phyloP scores from a whole-genome alignment of 2,888 invertebrate species.

The Apotomis capreana region DNA sequence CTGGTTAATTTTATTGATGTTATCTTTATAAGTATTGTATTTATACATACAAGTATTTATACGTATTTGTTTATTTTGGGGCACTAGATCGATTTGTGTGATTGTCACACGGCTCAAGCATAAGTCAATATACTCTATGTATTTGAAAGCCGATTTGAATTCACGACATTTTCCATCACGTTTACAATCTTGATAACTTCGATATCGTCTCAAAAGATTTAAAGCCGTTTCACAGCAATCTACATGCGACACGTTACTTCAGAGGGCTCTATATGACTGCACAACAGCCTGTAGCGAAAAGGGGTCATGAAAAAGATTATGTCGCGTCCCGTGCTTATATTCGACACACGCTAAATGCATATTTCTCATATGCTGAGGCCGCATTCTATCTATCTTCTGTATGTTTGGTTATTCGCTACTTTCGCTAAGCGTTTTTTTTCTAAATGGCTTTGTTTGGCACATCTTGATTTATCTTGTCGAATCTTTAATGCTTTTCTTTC shows the following conservation, averaged over 20 bases:
- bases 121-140: not conserved
- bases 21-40: too few species aligned
- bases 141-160: not conserved
- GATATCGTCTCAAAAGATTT: slow-evolving; percentile 5
- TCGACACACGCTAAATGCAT: not conserved
- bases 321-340: not conserved
- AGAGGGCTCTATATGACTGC: slow-evolving; percentile 2
- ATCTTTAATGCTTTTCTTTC: too few species aligned
- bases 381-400: too few species aligned
- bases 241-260: slow-evolving; percentile 16
- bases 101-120: not conserved
- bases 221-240: slow-evolving; percentile 18
- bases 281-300: slow-evolving; percentile 19
- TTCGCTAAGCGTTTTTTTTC: too few species aligned
- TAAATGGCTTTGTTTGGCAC: too few species aligned
- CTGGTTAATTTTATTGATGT: too few species aligned
- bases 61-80: too few species aligned
- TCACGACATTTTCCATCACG: not conserved
- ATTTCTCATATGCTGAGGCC: not conserved
- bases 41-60: too few species aligned
- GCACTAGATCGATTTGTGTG: too few species aligned
- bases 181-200: not conserved
- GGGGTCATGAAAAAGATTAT: slow-evolving; percentile 14
- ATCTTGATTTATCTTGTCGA: too few species aligned
- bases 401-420: too few species aligned